Evolutionary conservation across 2,113 vertebrate species (phyloP).

Genomic region (Tetraodon nigroviridis): DNA sequence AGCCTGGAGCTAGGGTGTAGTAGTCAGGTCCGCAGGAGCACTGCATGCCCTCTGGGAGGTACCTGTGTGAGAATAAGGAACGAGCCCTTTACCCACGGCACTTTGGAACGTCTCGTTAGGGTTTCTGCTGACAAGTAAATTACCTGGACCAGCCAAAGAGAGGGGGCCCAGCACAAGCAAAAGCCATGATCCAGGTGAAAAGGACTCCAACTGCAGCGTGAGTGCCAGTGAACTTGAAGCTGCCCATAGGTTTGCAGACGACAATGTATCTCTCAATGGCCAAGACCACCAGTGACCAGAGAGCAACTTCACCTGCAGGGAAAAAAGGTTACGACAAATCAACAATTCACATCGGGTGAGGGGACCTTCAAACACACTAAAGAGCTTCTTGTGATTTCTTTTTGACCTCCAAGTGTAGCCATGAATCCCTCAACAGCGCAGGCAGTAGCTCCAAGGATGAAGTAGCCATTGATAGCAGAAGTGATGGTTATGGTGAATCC

Average conservation of each 20-base stretch:
- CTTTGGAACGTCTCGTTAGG: background rate
- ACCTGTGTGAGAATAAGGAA: slow-evolving; percentile 39
- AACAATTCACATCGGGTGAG: background rate
- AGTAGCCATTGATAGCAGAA: slow-evolving; percentile 69
- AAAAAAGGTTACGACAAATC: background rate
- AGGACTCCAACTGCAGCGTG: slow-evolving; percentile 71
- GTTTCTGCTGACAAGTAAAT: background rate
- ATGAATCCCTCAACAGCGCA: slow-evolving; percentile 76
- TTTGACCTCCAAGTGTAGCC: slow-evolving; percentile 71
- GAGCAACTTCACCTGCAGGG: slow-evolving; percentile 67
- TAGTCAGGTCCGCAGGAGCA: slow-evolving; percentile 76
- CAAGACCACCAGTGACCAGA: slow-evolving; percentile 80
- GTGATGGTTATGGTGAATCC: slow-evolving; percentile 77
- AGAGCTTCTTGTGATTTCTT: background rate
- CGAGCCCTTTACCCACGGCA: background rate
- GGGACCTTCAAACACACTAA: background rate
- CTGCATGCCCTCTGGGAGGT: slow-evolving; percentile 77
- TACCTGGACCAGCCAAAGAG: slow-evolving; percentile 79
- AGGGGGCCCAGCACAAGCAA: slow-evolving; percentile 71
- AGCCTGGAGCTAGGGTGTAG: slow-evolving; percentile 75
- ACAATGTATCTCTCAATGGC: slow-evolving; percentile 80
- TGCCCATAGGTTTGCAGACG: slow-evolving; percentile 80
- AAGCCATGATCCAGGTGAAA: slow-evolving; percentile 79
- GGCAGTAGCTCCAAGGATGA: slow-evolving; percentile 59
- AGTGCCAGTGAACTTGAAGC: slow-evolving; percentile 72